phyloP scores from a whole-genome alignment of 2,888 invertebrate species.

The Oeneis ivallda region DNA sequence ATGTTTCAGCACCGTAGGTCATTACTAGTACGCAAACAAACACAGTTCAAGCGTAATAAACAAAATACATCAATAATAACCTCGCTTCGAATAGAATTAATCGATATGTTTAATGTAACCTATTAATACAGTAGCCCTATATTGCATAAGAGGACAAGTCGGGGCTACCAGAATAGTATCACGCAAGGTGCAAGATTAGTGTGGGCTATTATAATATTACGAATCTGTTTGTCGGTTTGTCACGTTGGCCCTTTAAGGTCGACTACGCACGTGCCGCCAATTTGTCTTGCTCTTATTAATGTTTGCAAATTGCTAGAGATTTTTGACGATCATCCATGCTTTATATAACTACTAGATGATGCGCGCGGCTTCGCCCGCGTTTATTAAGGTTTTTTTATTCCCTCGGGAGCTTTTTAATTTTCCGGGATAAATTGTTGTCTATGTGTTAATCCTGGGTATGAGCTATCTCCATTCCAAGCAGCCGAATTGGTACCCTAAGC shows the following conservation, averaged over 20 bases:
- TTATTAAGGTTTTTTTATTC: too few relatives aligned
- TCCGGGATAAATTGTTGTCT: too few relatives aligned
- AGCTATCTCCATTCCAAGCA: too few relatives aligned
- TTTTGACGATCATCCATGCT: too few relatives aligned
- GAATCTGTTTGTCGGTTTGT: slow-evolving; percentile 11
- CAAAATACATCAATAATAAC: slow-evolving; percentile 2
- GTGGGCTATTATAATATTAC: neutral
- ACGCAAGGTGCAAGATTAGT: slow-evolving; percentile 17
- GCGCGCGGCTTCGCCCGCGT: too few relatives aligned
- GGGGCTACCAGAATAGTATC: slow-evolving; percentile 2
- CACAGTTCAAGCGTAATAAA: neutral
- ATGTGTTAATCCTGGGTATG: too few relatives aligned
- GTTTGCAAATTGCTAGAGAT: too few relatives aligned
- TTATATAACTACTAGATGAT: too few relatives aligned
- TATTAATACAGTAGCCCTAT: neutral
- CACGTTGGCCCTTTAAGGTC: slow-evolving; percentile 22
- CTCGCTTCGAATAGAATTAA: neutral
- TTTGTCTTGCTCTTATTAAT: neutral
- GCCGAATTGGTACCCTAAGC: too few relatives aligned
- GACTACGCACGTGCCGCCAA: neutral
- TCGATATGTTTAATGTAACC: slow-evolving; percentile 2
- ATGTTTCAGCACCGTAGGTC: too few relatives aligned
- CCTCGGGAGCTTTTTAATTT: too few relatives aligned
- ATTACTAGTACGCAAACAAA: neutral
- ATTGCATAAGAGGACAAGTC: slow-evolving; percentile 11